These are phyloP conservation scores for Strigops habroptila DNA, from an alignment of 2,113 vertebrate genomes.

Conservation along the genomic window DNA sequence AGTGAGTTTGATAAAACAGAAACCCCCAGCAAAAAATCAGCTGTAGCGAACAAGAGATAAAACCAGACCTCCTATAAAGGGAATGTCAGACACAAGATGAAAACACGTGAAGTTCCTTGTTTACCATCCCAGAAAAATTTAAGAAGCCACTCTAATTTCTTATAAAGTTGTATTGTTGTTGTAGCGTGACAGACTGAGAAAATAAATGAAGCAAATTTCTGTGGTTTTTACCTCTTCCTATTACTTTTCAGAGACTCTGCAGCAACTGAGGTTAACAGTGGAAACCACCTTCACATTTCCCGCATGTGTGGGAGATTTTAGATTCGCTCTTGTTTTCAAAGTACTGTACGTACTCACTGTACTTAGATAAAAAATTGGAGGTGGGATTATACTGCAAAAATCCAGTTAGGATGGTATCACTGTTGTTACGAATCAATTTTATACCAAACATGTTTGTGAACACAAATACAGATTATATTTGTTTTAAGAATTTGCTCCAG, in stretches of 20 bases:
- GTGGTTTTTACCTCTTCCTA: rapidly evolving
- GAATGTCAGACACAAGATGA: neutral
- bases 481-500: neutral
- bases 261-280: neutral
- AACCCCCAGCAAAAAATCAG: neutral
- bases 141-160: neutral
- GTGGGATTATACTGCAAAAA: neutral
- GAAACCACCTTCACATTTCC: neutral
- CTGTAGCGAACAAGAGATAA: neutral
- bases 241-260: neutral
- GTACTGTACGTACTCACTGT: neutral
- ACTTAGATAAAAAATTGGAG: neutral
- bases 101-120: neutral
- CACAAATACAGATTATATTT: neutral
- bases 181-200: neutral
- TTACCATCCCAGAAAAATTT: neutral
- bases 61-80: neutral
- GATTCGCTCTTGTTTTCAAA: neutral
- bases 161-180: neutral
- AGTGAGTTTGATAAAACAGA: neutral
- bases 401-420: neutral
- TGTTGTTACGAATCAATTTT: neutral
- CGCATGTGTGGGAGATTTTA: neutral
- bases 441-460: neutral
- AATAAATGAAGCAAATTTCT: neutral